These are phyloP conservation scores for Tenthredo scrophulariae DNA, from an alignment of 2,888 invertebrate species.

Conservation along the genomic window DNA sequence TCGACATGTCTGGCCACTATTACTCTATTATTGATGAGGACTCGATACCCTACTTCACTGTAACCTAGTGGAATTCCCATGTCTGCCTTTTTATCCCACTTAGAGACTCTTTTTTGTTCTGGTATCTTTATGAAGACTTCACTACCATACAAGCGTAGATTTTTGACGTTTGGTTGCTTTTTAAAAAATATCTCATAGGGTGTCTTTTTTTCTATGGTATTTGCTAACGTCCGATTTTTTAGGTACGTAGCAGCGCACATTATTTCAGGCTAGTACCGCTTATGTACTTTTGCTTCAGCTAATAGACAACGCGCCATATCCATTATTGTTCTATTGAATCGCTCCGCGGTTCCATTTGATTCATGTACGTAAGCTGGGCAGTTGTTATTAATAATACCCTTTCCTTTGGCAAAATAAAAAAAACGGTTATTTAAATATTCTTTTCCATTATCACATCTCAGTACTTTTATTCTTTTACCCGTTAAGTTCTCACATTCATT, in stretches of 20 bases:
- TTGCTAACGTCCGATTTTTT: conserved; percentile 56
- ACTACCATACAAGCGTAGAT: conserved; percentile 54
- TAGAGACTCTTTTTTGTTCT: conserved; percentile 54
- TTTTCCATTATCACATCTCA: no score
- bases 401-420: no score
- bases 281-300: no score
- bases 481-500: no score
- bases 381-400: neutral
- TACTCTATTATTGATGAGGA: neutral
- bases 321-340: no score
- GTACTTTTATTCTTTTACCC: no score
- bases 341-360: no score
- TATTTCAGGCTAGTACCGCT: no score
- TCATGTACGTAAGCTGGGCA: no score
- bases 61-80: conserved; percentile 55
- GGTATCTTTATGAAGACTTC: conserved; percentile 53
- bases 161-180: conserved; percentile 44
- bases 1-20: conserved; percentile 9
- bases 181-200: conserved; percentile 56
- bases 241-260: conserved; percentile 17
- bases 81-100: conserved; percentile 56
- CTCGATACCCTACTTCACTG: conserved; percentile 23
- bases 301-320: no score
- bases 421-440: no score
- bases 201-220: conserved; percentile 54